phyloP scores from a whole-genome alignment of 2,888 invertebrate species.

The Parasteatoda lunata region DNA sequence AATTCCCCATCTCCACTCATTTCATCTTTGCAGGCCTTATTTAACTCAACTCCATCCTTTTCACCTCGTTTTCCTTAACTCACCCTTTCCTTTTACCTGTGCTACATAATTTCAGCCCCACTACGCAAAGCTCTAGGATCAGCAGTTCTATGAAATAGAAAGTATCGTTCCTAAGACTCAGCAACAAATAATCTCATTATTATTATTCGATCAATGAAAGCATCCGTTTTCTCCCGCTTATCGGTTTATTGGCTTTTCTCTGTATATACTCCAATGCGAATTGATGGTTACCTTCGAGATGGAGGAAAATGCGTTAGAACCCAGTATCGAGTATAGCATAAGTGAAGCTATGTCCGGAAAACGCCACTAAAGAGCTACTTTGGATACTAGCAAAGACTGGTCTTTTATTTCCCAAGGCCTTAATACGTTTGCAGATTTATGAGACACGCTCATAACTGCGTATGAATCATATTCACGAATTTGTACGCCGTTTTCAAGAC shows the following conservation, averaged over 20 bases:
- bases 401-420: conserved; percentile 18
- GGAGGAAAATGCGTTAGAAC: conserved; percentile 36
- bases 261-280: conserved; percentile 39
- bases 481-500: too few relatives aligned
- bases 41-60: background rate
- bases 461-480: background rate
- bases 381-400: background rate
- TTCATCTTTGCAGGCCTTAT: background rate
- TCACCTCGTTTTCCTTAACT: background rate
- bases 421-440: conserved; percentile 20
- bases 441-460: conserved; percentile 28
- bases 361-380: conserved; percentile 13
- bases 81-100: conserved; percentile 10
- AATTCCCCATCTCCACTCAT: background rate
- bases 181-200: conserved; percentile 66
- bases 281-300: conserved; percentile 49
- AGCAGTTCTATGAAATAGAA: conserved; percentile 41
- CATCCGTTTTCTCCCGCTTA: conserved; percentile 64
- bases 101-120: conserved; percentile 20
- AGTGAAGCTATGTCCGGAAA: conserved; percentile 13
- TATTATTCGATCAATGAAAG: conserved; percentile 63
- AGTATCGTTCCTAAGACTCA: conserved; percentile 51
- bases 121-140: conserved; percentile 37
- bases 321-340: conserved; percentile 21
- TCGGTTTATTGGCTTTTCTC: conserved; percentile 56